phyloP scores from a whole-genome alignment of 2,113 vertebrate species.

The Aramus guarauna region DNA sequence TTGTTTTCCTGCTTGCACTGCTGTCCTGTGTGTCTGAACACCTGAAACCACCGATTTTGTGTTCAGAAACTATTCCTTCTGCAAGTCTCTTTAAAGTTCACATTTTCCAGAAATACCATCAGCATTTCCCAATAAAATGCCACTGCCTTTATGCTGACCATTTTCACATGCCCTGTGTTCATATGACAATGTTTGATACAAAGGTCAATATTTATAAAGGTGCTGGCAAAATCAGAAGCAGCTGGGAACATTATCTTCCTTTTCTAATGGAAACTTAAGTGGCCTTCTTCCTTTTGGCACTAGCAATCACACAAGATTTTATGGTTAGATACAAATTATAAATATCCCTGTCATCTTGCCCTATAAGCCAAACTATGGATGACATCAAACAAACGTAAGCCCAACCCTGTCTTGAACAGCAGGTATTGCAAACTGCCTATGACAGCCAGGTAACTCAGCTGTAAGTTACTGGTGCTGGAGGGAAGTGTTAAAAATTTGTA shows the following conservation, averaged over 20 bases:
- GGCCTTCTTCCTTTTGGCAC: not conserved
- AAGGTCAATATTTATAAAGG: not conserved
- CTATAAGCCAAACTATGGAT: not conserved
- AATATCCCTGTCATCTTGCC: not conserved
- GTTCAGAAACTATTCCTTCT: not conserved
- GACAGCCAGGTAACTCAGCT: not conserved
- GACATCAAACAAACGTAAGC: not conserved
- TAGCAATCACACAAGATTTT: not conserved
- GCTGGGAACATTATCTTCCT: not conserved
- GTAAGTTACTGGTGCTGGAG: not conserved
- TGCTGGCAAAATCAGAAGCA: not conserved
- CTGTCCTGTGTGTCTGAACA: not conserved
- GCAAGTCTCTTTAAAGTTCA: not conserved
- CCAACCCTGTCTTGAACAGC: not conserved
- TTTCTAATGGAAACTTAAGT: not conserved
- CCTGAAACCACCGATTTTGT: not conserved
- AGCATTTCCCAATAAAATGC: not conserved
- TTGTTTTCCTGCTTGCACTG: not conserved
- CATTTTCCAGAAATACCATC: not conserved
- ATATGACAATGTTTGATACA: not conserved
- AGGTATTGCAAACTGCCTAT: not conserved
- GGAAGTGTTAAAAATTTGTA: not conserved
- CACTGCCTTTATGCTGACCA: not conserved
- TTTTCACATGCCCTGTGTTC: not conserved
- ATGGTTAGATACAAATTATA: not conserved